Conservation (phyloP, 2,888 invertebrate species). For the Venustoraphidia nigricollis region DNA sequence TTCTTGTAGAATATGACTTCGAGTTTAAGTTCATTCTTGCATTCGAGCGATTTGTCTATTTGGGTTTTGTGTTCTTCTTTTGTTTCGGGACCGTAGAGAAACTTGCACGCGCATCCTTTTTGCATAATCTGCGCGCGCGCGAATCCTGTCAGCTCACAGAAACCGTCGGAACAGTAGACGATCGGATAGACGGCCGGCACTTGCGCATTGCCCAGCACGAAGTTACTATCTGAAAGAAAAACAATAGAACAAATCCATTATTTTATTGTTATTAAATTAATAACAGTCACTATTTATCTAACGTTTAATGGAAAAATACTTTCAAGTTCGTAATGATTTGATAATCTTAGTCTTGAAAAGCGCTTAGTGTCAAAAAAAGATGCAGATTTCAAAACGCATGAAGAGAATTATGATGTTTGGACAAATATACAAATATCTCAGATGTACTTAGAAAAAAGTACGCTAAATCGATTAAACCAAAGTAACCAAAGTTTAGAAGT, state of each 20-base stretch:
- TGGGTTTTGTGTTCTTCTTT: conserved; percentile 73
- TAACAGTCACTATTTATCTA: no score
- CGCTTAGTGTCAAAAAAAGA: no score
- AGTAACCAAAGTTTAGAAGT: no score
- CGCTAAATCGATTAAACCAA: no score
- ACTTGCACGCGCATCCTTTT: conserved; percentile 90
- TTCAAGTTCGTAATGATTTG: no score
- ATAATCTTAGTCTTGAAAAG: no score
- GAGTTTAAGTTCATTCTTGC: conserved; percentile 81
- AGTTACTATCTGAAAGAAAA: conserved; percentile 74
- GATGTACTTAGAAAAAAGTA: no score
- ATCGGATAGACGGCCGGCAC: conserved; percentile 77
- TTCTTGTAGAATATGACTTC: conserved; percentile 93
- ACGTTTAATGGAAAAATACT: no score
- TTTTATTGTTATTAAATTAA: no score
- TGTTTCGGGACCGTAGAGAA: conserved; percentile 84
- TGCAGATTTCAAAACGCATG: no score
- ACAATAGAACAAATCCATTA: conserved; percentile 1
- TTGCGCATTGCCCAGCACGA: conserved; percentile 90
- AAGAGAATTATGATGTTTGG: no score
- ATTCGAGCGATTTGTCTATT: conserved; percentile 79
- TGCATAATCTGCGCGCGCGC: conserved; percentile 93
- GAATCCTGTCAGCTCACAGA: conserved; percentile 90
- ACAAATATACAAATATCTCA: no score
- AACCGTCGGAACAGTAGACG: conserved; percentile 92